A percentile compares a stretch with the other conserved stretches of the same genome.
phyloP scores from a whole-genome alignment of 2,113 vertebrate species.

The Lontra canadensis region DNA sequence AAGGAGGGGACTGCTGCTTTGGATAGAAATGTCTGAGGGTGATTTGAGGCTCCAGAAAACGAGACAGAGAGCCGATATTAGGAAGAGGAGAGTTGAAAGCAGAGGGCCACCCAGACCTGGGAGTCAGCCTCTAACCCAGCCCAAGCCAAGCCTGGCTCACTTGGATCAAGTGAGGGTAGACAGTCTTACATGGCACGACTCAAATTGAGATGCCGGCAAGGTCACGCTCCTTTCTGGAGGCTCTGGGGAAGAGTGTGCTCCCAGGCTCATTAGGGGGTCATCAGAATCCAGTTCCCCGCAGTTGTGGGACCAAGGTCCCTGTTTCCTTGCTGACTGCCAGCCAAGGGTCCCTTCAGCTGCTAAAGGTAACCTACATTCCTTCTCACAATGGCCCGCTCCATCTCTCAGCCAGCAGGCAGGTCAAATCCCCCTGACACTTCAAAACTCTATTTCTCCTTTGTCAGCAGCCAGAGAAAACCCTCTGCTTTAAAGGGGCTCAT shows the following conservation, averaged over 20 bases:
- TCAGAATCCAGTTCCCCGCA: not conserved
- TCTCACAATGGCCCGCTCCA: not conserved
- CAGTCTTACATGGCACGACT: not conserved
- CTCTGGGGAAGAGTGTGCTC: not conserved
- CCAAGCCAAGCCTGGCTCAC: not conserved
- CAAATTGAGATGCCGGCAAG: not conserved
- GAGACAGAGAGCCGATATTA: not conserved
- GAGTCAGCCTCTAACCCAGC: not conserved
- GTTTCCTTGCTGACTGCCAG: not conserved
- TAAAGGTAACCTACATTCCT: not conserved
- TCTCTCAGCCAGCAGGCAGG: not conserved
- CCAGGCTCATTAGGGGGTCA: not conserved
- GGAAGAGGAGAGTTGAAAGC: not conserved
- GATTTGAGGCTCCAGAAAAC: not conserved
- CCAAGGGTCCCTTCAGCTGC: not conserved
- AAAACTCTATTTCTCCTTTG: not conserved
- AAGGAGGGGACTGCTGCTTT: not conserved
- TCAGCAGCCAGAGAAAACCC: not conserved
- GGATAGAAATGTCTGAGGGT: not conserved
- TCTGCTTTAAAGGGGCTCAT: not conserved
- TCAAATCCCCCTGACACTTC: not conserved
- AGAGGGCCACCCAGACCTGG: not conserved
- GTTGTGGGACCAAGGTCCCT: not conserved
- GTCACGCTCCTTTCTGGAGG: accelerated
- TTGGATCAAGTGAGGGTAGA: not conserved